Conservation (phyloP, 2,113 vertebrate genomes). For the Poeciliopsis occidentalis region DNA sequence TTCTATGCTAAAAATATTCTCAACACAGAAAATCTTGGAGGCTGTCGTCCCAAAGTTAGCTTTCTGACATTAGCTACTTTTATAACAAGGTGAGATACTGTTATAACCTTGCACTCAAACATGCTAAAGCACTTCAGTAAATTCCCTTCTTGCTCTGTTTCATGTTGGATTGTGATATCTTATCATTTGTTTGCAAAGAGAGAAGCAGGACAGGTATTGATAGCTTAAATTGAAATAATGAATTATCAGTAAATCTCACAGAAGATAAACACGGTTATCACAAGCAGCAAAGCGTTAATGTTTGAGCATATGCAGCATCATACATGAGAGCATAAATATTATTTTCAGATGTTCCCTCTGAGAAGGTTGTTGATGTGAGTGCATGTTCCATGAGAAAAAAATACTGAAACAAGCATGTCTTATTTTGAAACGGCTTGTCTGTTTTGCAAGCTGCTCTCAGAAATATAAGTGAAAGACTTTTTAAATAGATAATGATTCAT, state of each 20-base stretch:
- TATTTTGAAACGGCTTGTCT: neutral
- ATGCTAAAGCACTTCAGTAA: too few relatives aligned
- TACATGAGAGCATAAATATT: neutral
- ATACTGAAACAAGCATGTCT: neutral
- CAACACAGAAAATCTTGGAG: too few relatives aligned
- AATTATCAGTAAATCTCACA: neutral
- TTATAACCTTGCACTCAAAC: too few relatives aligned
- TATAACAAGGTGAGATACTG: too few relatives aligned
- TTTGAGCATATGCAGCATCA: neutral
- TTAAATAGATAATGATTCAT: neutral
- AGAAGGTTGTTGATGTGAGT: neutral
- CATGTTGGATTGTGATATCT: neutral
- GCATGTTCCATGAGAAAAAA: neutral
- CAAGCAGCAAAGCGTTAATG: neutral
- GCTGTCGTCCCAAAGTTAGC: too few relatives aligned
- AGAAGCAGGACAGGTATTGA: too few relatives aligned
- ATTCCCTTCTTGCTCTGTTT: neutral
- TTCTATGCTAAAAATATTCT: too few relatives aligned
- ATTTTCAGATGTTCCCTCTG: neutral
- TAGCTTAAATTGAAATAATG: neutral
- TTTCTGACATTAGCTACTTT: too few relatives aligned
- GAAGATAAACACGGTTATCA: neutral
- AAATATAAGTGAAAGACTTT: too few relatives aligned
- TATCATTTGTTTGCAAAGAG: neutral
- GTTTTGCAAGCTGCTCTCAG: too few relatives aligned